Percentiles rank a stretch among this genome's conserved stretches.
Evolutionary conservation across 2,888 invertebrate species (phyloP).

Genomic region (Serrognathus titanus): DNA sequence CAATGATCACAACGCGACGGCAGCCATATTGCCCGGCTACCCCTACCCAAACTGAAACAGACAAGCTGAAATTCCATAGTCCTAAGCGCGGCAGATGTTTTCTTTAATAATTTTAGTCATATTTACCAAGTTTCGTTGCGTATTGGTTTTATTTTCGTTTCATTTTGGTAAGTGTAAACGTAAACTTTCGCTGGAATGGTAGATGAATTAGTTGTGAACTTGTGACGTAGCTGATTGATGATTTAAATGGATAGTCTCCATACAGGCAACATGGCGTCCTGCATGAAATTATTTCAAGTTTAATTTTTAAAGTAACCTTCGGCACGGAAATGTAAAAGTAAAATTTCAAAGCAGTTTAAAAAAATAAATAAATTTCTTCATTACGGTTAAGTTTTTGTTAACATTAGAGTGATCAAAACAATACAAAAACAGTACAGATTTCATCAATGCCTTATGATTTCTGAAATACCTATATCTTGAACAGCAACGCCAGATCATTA

Average conservation of each 20-base stretch:
- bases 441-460: no score
- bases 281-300: conserved; percentile 3
- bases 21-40: conserved; percentile 41
- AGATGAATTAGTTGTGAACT: conserved; percentile 14
- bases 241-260: conserved; percentile 14
- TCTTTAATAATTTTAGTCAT: conserved; percentile 9
- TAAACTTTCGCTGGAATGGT: conserved; percentile 14
- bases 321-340: no score
- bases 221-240: conserved; percentile 20
- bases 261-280: conserved; percentile 17
- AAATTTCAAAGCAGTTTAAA: no score
- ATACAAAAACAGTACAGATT: no score
- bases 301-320: no score
- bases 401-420: no score
- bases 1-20: conserved; percentile 27
- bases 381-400: no score
- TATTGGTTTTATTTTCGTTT: conserved; percentile 14
- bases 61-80: conserved; percentile 3
- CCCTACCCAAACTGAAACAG: conserved; percentile 32
- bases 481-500: no score
- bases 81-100: conserved; percentile 10
- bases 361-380: no score
- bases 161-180: conserved; percentile 14
- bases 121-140: conserved; percentile 15
- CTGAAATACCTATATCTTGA: no score